These are phyloP conservation scores for Drosophila leonis DNA, from an alignment of 2,888 invertebrate species.

Conservation along the genomic window DNA sequence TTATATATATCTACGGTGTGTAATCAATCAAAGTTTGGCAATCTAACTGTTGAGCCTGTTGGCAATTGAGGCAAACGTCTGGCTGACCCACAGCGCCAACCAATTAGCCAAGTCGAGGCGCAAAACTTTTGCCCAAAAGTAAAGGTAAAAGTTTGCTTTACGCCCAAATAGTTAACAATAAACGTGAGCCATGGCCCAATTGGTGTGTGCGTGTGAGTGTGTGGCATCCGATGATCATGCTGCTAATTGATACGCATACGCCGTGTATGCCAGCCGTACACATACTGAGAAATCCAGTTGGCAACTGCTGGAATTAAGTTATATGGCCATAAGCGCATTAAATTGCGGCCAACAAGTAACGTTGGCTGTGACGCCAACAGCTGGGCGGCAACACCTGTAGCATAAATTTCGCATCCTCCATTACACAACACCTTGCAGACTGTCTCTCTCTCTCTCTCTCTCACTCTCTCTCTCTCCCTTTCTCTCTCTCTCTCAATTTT, in stretches of 20 bases:
- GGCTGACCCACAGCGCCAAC: background rate
- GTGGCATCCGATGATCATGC: background rate
- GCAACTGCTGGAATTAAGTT: conserved; percentile 40
- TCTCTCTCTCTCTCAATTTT: background rate
- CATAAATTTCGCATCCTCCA: conserved; percentile 52
- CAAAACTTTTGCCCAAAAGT: background rate
- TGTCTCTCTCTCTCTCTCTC: background rate
- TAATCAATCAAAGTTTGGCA: conserved; percentile 26
- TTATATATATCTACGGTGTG: background rate
- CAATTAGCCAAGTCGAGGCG: conserved; percentile 15
- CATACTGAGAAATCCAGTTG: background rate
- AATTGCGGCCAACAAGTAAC: conserved; percentile 58
- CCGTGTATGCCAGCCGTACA: conserved; percentile 12
- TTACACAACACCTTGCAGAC: background rate
- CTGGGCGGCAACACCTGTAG: conserved; percentile 65
- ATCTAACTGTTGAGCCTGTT: conserved; percentile 14
- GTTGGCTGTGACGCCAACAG: conserved; percentile 14
- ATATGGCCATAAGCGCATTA: conserved; percentile 53
- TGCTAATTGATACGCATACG: conserved; percentile 36
- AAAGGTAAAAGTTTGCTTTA: conserved; percentile 10
- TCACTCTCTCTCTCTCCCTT: background rate
- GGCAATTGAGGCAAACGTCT: conserved; percentile 8
- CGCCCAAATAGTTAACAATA: conserved; percentile 10
- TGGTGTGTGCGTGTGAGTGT: background rate
- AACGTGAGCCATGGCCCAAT: background rate